phyloP scores from a whole-genome alignment of 2,888 invertebrate genomes.

The Odontomyia ornata region DNA sequence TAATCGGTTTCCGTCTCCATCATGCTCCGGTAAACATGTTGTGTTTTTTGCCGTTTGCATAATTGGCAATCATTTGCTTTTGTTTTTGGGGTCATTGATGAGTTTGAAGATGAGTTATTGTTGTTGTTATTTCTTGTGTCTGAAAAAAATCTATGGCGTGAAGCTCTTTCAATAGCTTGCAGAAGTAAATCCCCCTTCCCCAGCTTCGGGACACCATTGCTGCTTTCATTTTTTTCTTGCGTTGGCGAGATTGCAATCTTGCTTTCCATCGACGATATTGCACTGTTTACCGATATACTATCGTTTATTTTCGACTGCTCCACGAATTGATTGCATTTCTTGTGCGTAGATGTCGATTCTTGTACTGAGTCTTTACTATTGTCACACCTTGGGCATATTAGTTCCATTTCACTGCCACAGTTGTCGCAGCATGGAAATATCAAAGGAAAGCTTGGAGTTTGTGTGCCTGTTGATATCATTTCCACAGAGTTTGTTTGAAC shows the following conservation, averaged over 20 bases:
- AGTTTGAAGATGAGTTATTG: conserved; percentile 54
- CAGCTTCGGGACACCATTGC: conserved; percentile 53
- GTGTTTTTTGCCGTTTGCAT: conserved; percentile 64
- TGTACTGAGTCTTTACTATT: conserved; percentile 17
- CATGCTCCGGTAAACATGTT: conserved; percentile 54
- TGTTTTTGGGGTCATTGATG: conserved; percentile 27
- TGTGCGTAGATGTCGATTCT: background rate
- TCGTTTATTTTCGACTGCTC: conserved; percentile 36
- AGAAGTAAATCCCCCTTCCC: conserved; percentile 68
- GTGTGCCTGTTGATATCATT: conserved; percentile 64
- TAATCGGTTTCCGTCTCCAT: background rate
- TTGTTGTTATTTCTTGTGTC: conserved; percentile 58
- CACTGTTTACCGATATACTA: background rate
- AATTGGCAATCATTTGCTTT: conserved; percentile 59
- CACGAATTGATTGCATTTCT: conserved; percentile 41
- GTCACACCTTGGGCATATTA: conserved; percentile 60
- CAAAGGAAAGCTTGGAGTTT: conserved; percentile 56
- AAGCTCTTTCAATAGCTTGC: conserved; percentile 68
- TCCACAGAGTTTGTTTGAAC: conserved; percentile 56
- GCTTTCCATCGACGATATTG: no score
- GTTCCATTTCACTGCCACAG: conserved; percentile 62
- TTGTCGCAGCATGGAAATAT: conserved; percentile 53
- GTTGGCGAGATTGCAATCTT: no score
- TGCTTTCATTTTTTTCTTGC: background rate
- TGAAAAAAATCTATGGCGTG: conserved; percentile 64